These are phyloP conservation scores for Trachelus stipa DNA, from an alignment of 2,888 invertebrate species.

Conservation along the genomic window DNA sequence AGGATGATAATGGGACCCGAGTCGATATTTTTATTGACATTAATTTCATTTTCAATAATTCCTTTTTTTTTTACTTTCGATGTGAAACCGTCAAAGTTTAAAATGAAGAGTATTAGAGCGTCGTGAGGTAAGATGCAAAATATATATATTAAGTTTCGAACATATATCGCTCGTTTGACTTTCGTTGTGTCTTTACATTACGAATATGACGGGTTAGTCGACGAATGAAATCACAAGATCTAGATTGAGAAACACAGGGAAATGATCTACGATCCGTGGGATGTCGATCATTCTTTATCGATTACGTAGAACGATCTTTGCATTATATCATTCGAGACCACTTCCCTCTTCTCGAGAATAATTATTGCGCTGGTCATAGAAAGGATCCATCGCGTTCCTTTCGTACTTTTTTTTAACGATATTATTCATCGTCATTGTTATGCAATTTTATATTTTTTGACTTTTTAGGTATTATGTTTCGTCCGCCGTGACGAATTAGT, in stretches of 20 bases:
- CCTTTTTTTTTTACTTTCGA: not conserved
- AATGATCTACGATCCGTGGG: not conserved
- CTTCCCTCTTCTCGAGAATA: not conserved
- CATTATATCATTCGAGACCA: not conserved
- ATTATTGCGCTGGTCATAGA: not conserved
- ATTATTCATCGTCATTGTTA: not conserved
- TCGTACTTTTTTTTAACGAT: not conserved
- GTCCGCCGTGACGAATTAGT: not conserved
- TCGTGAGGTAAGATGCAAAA: not conserved
- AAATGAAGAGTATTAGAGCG: not conserved
- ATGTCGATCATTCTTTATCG: not conserved
- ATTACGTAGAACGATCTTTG: not conserved
- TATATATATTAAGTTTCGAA: not conserved
- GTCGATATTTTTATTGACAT: not conserved
- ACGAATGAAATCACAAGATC: not conserved
- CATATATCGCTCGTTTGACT: not conserved
- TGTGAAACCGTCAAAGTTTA: not conserved
- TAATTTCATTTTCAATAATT: not conserved
- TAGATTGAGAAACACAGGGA: not conserved
- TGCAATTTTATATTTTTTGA: not conserved
- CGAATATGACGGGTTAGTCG: not conserved
- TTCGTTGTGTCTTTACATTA: not conserved
- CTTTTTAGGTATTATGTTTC: not conserved
- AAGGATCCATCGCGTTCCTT: not conserved
- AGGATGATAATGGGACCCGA: not conserved